phyloP scores from a whole-genome alignment of 2,113 vertebrate species.

The Leptosomus discolor region DNA sequence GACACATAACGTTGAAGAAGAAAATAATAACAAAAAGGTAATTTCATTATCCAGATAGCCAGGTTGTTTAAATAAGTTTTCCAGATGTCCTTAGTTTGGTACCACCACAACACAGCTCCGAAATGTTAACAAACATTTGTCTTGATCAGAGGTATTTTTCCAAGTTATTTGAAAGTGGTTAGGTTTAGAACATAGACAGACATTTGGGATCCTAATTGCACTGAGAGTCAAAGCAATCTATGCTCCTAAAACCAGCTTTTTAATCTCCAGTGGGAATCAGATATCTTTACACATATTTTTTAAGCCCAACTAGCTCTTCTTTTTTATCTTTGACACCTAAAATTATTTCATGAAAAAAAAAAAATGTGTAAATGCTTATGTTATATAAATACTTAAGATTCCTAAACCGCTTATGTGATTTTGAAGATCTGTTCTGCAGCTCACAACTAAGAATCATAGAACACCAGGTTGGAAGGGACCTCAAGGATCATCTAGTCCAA shows the following conservation, averaged over 20 bases:
- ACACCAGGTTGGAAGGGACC: too few species aligned
- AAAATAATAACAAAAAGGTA: not conserved
- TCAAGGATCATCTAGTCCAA: too few species aligned
- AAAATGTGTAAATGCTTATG: fast-evolving
- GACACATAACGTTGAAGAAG: not conserved
- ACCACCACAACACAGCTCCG: not conserved
- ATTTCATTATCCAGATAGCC: not conserved
- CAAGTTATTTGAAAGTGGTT: not conserved
- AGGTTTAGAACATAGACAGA: not conserved
- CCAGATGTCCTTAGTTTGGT: not conserved
- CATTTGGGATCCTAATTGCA: not conserved
- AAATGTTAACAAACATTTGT: not conserved
- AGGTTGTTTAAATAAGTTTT: not conserved
- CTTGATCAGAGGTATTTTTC: not conserved
- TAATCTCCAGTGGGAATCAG: not conserved
- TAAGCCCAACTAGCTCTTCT: not conserved
- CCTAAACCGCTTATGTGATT: not conserved
- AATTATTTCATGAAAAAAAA: not conserved
- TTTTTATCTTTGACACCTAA: not conserved
- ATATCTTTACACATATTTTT: not conserved
- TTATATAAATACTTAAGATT: not conserved
- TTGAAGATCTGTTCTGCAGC: not conserved
- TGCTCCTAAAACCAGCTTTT: not conserved
- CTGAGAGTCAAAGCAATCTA: not conserved
- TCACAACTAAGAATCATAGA: not conserved